Evolutionary conservation across 2,113 vertebrate species (phyloP).

Genomic region (Ammospiza nelsoni): DNA sequence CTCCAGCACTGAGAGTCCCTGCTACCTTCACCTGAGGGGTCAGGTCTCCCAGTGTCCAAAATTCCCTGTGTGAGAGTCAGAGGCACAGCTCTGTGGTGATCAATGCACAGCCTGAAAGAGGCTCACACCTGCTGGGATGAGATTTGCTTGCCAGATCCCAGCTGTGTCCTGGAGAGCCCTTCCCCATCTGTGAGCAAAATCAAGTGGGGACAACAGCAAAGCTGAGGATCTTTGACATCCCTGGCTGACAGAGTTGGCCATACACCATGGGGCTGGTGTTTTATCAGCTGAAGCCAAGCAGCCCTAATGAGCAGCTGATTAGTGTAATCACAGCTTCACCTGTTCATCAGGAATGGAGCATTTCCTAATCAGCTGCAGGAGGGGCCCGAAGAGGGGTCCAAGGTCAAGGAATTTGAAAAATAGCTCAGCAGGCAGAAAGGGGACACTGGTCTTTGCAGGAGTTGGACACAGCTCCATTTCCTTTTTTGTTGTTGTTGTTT

Average conservation of each 20-base stretch:
- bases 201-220: not conserved
- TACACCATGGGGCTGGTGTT: not conserved
- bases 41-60: not conserved
- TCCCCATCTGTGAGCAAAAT: not conserved
- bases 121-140: not conserved
- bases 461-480: not conserved
- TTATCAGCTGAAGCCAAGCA: constrained; percentile 14
- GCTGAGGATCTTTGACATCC: not conserved
- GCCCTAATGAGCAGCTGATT: constrained; percentile 53
- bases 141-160: not conserved
- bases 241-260: not conserved
- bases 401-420: not conserved
- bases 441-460: not conserved
- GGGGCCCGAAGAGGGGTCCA: not conserved
- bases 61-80: not conserved
- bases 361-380: constrained; percentile 15
- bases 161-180: not conserved
- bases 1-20: not conserved
- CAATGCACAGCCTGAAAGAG: not conserved
- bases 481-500: not conserved
- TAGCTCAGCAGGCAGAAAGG: not conserved
- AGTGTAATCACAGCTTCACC: constrained; percentile 40
- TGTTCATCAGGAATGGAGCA: not conserved
- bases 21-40: not conserved
- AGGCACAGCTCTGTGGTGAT: not conserved